A percentile compares a stretch with the other conserved stretches of the same genome.
Evolutionary conservation across 2,113 vertebrate species (phyloP).

Genomic region (Pterocles burchelli): DNA sequence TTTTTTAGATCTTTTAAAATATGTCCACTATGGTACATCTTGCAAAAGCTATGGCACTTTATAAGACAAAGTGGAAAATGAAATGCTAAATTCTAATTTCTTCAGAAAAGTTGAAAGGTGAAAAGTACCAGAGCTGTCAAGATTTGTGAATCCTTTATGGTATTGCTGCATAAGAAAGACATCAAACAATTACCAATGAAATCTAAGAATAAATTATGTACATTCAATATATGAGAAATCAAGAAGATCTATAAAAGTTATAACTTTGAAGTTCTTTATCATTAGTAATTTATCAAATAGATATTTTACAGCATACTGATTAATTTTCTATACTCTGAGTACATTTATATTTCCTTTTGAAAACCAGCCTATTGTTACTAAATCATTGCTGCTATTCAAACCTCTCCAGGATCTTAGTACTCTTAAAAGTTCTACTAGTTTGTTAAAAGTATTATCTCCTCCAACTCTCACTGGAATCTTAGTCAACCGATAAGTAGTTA

Average conservation of each 20-base stretch:
- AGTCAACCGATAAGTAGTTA: neutral
- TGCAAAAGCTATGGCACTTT: neutral
- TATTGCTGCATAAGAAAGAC: neutral
- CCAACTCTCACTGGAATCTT: neutral
- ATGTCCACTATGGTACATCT: neutral
- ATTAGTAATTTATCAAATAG: slow-evolving; percentile 20
- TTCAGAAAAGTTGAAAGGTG: neutral
- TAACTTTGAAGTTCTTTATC: neutral
- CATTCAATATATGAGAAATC: neutral
- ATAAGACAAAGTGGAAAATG: neutral
- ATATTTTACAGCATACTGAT: neutral
- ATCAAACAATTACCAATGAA: neutral
- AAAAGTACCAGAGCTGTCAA: neutral
- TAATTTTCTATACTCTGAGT: neutral
- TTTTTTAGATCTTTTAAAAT: neutral
- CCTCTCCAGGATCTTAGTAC: neutral
- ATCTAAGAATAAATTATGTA: neutral
- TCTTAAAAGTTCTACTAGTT: neutral
- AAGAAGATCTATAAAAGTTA: neutral
- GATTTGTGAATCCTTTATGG: neutral
- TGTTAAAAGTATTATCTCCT: neutral
- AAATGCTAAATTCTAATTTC: neutral
- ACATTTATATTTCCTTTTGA: slow-evolving; percentile 24
- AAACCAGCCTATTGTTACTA: neutral
- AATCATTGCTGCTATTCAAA: neutral